phyloP scores from a whole-genome alignment of 2,888 invertebrate species.

The Biston betularia region DNA sequence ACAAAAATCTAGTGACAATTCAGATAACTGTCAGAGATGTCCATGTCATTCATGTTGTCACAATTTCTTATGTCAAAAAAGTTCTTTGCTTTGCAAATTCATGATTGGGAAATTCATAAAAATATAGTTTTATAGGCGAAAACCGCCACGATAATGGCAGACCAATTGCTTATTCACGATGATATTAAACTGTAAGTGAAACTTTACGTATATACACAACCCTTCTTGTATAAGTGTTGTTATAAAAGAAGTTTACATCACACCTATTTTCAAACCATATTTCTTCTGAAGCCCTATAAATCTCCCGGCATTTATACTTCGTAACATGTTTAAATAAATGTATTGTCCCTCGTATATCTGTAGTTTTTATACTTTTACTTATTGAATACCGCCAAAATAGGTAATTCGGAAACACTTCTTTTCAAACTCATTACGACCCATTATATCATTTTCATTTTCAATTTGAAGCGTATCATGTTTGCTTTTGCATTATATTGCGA shows the following conservation, averaged over 20 bases:
- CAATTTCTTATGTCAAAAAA: conserved; percentile 27
- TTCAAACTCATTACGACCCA: background rate
- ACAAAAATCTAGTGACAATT: background rate
- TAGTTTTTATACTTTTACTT: background rate
- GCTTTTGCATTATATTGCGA: conserved; percentile 3
- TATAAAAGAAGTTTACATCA: conserved; percentile 4
- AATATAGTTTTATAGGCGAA: conserved; percentile 40
- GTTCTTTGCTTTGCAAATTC: conserved; percentile 40
- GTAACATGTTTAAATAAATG: background rate
- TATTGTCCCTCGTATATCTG: too few relatives aligned
- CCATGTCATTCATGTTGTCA: background rate
- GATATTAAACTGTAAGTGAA: conserved; percentile 91
- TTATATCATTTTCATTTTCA: background rate
- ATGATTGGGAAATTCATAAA: conserved; percentile 40
- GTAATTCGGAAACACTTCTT: background rate
- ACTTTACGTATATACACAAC: conserved; percentile 5
- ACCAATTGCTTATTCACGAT: conserved; percentile 90
- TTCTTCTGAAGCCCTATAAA: conserved; percentile 57
- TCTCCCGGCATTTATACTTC: conserved; percentile 7
- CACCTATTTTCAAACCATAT: conserved; percentile 38
- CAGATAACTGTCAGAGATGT: background rate
- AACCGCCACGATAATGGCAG: conserved; percentile 68
- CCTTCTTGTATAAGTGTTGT: background rate
- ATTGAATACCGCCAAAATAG: background rate
- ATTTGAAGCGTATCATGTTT: background rate